Base-by-base conservation (phyloP, 2,113 vertebrate species). In the Zapornia atra region DNA sequence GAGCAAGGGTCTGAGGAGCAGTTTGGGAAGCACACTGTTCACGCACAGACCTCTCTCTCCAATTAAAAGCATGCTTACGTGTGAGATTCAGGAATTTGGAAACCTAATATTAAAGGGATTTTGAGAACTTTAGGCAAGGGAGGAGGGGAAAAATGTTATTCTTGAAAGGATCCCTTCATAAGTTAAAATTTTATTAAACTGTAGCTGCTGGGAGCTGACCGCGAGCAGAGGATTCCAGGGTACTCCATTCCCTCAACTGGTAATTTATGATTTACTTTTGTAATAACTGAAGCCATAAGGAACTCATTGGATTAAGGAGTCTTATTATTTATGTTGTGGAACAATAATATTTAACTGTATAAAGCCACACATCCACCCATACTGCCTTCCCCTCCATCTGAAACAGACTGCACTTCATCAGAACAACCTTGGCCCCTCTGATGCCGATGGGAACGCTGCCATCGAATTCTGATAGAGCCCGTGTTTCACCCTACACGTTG, bases 121-220 rank as follows among this genome's bases (percentile, higher is more conserved):
- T 91, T 20, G 60, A 50, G 51, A 83, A 61, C 59, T 70, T 77
- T 7, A 2, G 11, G 33, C 25, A 54, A n/a, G 11, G 14, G 25
- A 40, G 33, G 25, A 54, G 26, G 46, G 15, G 7, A 15, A 25
- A 54, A 80, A 53, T 15, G 24, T 73, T 70, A 0, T 33, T 86
- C 68, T 68, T 91, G 59, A 96, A 89, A 92, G 57, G 73, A 72
- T 44, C 16, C 26, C 31, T 92, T 76, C 73, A 31, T 72, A 61
- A 81, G 82, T 82, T 34, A 63, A 75, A 95, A 86, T 94, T 60
- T 72, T 66, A 97, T 96, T 96, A 81, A 96, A 91, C 44, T 50
- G 10, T 60, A 94, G 96, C 92, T 86, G 28, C 92, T 65, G 90
- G 94, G 96, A 93, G 87, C 75, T 85, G 94, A 65, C 40, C 11